These are phyloP conservation scores for Phyllotreta striolata DNA, from an alignment of 2,888 invertebrate genomes.

Conservation along the genomic window DNA sequence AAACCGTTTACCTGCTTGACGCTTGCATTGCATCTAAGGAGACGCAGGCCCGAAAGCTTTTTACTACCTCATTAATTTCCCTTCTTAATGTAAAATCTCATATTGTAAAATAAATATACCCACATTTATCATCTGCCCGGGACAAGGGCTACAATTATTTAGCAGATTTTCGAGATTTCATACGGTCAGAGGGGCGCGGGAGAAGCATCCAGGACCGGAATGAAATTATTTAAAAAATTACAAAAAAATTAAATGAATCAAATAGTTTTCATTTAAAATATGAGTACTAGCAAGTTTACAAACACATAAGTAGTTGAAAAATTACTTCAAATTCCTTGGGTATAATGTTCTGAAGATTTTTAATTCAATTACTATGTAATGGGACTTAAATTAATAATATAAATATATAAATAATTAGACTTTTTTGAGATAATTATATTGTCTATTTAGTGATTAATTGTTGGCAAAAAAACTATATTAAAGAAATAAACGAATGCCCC, in stretches of 20 bases:
- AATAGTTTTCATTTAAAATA: too few relatives aligned
- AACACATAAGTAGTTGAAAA: background rate
- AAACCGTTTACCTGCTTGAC: slow-evolving; percentile 36
- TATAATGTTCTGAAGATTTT: too few relatives aligned
- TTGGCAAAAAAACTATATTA: slow-evolving; percentile 36
- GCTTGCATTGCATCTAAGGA: slow-evolving; percentile 31
- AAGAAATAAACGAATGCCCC: slow-evolving; percentile 9
- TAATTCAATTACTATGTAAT: too few relatives aligned
- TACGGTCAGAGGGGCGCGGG: slow-evolving; percentile 42
- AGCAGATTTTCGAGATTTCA: slow-evolving; percentile 55
- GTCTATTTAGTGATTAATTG: too few relatives aligned
- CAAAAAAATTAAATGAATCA: background rate
- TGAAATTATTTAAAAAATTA: background rate
- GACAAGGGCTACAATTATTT: slow-evolving; percentile 57
- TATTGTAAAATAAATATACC: slow-evolving; percentile 49
- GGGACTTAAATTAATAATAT: too few relatives aligned
- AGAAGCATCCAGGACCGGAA: slow-evolving; percentile 31
- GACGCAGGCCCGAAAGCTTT: slow-evolving; percentile 35
- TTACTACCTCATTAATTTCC: slow-evolving; percentile 47
- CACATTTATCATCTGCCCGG: slow-evolving; percentile 54
- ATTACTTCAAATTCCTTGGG: background rate
- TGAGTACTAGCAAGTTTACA: background rate
- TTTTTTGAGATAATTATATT: too few relatives aligned
- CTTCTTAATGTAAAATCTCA: slow-evolving; percentile 46
- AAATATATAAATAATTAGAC: too few relatives aligned